Evolutionary conservation across 2,113 vertebrate species (phyloP), one percentile per base, ranked within the genome.

Genomic region (Mormyrus iriodes): DNA sequence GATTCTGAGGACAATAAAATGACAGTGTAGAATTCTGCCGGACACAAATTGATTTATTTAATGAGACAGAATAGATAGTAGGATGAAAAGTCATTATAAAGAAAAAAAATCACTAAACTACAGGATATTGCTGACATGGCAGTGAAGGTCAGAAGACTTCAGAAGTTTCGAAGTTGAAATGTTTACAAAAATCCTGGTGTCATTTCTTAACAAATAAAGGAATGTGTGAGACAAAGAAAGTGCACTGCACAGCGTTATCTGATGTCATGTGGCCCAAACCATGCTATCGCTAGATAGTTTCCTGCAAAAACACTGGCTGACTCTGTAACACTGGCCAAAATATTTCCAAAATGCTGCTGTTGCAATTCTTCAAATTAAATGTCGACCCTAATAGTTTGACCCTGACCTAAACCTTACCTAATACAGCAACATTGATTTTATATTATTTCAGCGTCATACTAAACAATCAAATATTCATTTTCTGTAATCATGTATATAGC

Each of bases 11-110:
- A 51, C 76, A 88, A 53, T 88, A 51, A 79, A 88, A 88, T 49
- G 65, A 48, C 46, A 51, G 73, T 88, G n/a, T n/a, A 88, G 61
- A 35, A 73, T 87, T 87, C 9, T 87, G 35, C 24, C 46, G 86
- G 65, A 87, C 55, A 39, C 53, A 15, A 65, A 87, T 44, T 65
- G 15, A 87, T 87, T 65, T 21, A 17, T 39, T 46, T 65, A 76
- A 46, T 86, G 44, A 84, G 82, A n/a, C 44, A 21, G 39, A 84
- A 46, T n/a, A 84, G 39, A 44, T 44, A 48, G 39, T 19, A 48
- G 82, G 39, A 48, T n/a, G 10, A 84, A 84, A 84, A n/a, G 21
- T 21, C 21, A 12, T 84, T 48, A 46, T 69, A 44, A 44, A 24
- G 76, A 8, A 82, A 82, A 82, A 82, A 79, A 82, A 82, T 7